Base-by-base conservation (phyloP, 2,113 vertebrate species). In the Hypanus sabinus region DNA sequence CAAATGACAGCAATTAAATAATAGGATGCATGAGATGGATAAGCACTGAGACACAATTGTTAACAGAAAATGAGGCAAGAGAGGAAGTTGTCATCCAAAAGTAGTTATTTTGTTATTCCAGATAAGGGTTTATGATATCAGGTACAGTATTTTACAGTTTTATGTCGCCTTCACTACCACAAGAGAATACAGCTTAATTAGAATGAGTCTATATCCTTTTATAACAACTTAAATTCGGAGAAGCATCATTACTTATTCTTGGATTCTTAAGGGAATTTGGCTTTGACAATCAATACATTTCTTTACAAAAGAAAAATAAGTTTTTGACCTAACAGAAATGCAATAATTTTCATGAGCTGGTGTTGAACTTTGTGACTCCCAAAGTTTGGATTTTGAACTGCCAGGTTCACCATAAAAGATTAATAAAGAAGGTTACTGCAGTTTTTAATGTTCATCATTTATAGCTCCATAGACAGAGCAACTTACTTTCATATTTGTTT, bases 11-110 rank as follows among this genome's bases (percentile, higher is more conserved):
- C 68, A 38, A 68, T 46, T 70, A 22, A 46, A 8, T 92, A 27
- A 18, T 33, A 5, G 71, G 22, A 36, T 22, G n/a, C 16, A 27
- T 18, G 20, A 20, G 62, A 70, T 92, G 20, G 16, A 38, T 71
- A 91, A 36, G 30, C 55, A 83, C 30, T 68, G 87, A 91, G 33
- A 3, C 10, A 65, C 20, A 70, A 20, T 16, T 33, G 88, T n/a
- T 91, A 91, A 70, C 33, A 68, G 68, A 55, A 83, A 68, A 90
- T 90, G 65, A 90, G 68, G 14, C 87, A 90, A 57, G 87, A 68
- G n/a, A 68, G 65, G n/a, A 68, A 91, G 30, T 30, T 10, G 83
- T 36, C 55, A 57, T 60, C 81, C 24, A 55, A 27, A 57, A 27
- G n/a, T 68, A 91, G n/a, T 70, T 91, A 68, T 20, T 70, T 18